Evolutionary conservation across 2,113 vertebrate species (phyloP), one percentile per base, ranked within the genome.

Genomic region (Rhadina sibilatrix): DNA sequence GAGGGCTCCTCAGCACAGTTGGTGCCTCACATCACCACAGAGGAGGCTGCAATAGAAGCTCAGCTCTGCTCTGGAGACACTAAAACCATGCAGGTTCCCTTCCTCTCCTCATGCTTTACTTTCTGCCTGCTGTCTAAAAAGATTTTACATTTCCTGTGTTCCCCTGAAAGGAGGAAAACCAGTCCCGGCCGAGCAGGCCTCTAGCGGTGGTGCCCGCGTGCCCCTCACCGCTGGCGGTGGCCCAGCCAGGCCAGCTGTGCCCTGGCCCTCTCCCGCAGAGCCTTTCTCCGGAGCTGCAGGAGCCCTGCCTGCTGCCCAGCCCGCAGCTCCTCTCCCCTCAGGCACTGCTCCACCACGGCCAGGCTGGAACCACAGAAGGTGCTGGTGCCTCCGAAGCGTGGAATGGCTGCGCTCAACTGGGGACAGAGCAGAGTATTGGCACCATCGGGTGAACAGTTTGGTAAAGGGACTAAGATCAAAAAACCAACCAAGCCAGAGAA

Each of bases 321-420:
- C 11, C 88, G 71, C 33, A 97, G 94, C 80, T 98, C 96, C 44
- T 98, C 97, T 53, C 95, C 97, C 37, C 89, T 86, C 83, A 97
- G 86, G 13, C 76, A 97, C 94, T 97, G 97, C 71, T 97, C 92
- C 2, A 33, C 86, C 97, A 96, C 80, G 8, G 90, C 96, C 72
- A 96, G 22, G 8, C 83, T 91, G 56, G 97, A 84, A 5, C 0
- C 7, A 56, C 15, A 7, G 15, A 94, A 93, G 24, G 68, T 38
- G 25, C 89, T 11, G 20, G 87, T 83, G 9, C 69, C 83, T 68
- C 97, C 87, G 0, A 90, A 95, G 90, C 30, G 59, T 18, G 9
- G 66, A 11, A 93, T 16, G 2, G 90, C 38, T 11, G 87, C 33
- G 1, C 82, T 94, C 89, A 84, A 15, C 98, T 98, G 75, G 6